Evolutionary conservation across 2,113 vertebrate species (phyloP).

Genomic region (Lasiurus borealis): DNA sequence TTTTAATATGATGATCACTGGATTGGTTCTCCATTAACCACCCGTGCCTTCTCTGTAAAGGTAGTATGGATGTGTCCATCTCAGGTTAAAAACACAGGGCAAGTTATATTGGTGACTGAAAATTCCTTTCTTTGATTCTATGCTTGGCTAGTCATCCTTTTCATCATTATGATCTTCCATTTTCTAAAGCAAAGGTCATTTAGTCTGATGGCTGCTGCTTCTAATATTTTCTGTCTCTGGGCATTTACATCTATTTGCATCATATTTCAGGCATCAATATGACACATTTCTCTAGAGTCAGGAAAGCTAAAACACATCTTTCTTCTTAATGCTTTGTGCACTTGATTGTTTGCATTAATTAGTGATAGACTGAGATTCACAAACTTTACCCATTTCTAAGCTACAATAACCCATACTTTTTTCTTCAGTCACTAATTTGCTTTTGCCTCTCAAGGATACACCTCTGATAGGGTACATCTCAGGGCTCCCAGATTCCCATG

Average conservation of each 20-base stretch:
- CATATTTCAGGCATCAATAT: background rate
- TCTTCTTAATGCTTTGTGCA: background rate
- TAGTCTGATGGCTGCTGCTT: background rate
- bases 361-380: no score
- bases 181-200: constrained; percentile 26
- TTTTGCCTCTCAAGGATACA: background rate
- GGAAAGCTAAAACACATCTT: background rate
- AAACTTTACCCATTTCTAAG: background rate
- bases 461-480: background rate
- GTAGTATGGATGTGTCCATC: background rate
- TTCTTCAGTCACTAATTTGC: background rate
- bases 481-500: background rate
- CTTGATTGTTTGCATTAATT: background rate
- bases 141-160: background rate
- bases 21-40: background rate
- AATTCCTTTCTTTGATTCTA: background rate
- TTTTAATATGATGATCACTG: background rate
- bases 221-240: background rate
- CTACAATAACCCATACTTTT: background rate
- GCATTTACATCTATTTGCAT: background rate
- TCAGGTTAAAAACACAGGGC: background rate
- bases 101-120: background rate
- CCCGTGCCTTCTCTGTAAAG: background rate
- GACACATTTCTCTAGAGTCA: background rate
- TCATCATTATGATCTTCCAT: background rate